These are phyloP conservation scores for Phalanger gymnotis DNA, from an alignment of 2,797 vertebrate genomes.

Conservation along the genomic window DNA sequence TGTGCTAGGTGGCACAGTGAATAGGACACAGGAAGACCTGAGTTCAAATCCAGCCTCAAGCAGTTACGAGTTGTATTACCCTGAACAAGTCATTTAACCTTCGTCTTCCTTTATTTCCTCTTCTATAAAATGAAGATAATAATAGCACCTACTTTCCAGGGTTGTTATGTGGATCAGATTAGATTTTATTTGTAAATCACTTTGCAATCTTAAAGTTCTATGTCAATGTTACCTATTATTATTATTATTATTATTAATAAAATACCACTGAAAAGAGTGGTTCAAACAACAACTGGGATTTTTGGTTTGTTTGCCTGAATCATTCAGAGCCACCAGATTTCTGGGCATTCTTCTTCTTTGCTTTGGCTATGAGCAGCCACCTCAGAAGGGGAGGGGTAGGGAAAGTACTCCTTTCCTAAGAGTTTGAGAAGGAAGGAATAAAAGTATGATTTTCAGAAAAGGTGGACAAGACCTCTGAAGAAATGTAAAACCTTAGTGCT, in stretches of 20 bases:
- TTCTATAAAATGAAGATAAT: neutral
- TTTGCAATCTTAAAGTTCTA: neutral
- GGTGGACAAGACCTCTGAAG: slow-evolving; percentile 55
- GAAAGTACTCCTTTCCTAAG: slow-evolving; percentile 28
- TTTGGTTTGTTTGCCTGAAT: neutral
- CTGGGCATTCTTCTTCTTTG: neutral
- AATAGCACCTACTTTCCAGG: neutral
- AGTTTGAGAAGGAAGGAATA: slow-evolving; percentile 59
- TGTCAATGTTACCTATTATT: neutral
- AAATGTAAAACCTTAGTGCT: slow-evolving; percentile 68
- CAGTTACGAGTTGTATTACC: neutral
- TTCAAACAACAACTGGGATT: neutral
- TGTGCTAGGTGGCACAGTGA: neutral
- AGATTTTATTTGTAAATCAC: neutral
- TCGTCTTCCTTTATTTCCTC: neutral
- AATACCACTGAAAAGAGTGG: neutral
- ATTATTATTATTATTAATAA: neutral
- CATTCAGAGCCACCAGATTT: neutral
- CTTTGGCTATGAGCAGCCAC: slow-evolving; percentile 24
- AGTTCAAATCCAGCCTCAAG: neutral
- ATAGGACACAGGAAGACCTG: neutral
- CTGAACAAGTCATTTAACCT: neutral
- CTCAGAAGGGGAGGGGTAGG: slow-evolving; percentile 26
- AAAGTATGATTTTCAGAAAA: slow-evolving; percentile 60
- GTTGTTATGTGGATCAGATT: neutral